Evolutionary conservation across 2,797 vertebrate species (phyloP).

Genomic region (Pristis pectinata): DNA sequence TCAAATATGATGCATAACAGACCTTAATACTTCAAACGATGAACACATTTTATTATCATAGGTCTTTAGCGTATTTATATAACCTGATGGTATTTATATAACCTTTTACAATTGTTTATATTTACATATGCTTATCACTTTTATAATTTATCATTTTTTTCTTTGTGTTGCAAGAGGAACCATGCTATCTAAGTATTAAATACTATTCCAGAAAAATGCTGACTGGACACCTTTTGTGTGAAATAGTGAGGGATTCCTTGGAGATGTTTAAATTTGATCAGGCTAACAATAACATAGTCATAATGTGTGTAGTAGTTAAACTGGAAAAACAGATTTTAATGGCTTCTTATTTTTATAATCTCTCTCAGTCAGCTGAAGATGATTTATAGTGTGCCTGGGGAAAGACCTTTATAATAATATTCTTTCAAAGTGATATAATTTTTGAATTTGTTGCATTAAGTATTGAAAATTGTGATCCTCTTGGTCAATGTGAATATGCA

Average conservation of each 20-base stretch:
- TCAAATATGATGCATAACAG: not conserved
- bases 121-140: slow-evolving; percentile 4
- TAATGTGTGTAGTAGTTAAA: not conserved
- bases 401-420: not conserved
- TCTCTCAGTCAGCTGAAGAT: not conserved
- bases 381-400: not conserved
- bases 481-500: not conserved
- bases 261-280: not conserved
- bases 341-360: not conserved
- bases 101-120: not conserved
- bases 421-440: not conserved
- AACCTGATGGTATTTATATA: not conserved
- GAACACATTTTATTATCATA: not conserved
- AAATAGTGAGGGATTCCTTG: not conserved
- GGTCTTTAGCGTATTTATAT: not conserved
- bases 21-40: not conserved
- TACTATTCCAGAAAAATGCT: not conserved
- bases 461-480: not conserved
- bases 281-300: not conserved
- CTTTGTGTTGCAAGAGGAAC: not conserved
- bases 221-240: not conserved
- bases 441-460: not conserved
- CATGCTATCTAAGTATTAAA: not conserved
- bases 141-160: not conserved
- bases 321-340: not conserved